These are phyloP conservation scores for Fratercula arctica DNA, from an alignment of 2,797 vertebrate genomes.

Conservation along the genomic window DNA sequence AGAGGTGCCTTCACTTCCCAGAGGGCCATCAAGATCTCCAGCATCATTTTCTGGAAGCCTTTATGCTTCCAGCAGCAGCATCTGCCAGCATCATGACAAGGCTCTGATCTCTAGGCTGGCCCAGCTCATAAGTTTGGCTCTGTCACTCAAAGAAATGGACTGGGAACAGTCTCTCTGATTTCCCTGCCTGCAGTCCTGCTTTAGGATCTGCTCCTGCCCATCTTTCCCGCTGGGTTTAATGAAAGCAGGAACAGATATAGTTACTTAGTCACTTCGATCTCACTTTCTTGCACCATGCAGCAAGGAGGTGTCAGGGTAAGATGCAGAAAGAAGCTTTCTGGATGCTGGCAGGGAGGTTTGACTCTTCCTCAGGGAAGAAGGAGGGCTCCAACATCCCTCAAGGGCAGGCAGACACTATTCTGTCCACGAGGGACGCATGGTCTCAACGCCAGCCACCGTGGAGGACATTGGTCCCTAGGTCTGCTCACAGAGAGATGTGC, in stretches of 20 bases:
- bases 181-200: neutral
- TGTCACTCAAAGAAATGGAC: neutral
- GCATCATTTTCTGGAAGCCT: neutral
- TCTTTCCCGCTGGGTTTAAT: neutral
- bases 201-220: neutral
- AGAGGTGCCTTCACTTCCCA: neutral
- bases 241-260: neutral
- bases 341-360: neutral
- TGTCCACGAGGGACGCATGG: accelerated
- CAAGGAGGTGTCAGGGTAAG: neutral
- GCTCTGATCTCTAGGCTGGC: neutral
- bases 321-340: neutral
- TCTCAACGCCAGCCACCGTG: accelerated
- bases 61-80: neutral
- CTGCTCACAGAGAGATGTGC: neutral
- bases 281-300: neutral
- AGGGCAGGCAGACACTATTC: neutral
- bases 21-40: neutral
- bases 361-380: neutral
- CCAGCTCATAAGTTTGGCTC: neutral
- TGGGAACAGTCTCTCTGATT: neutral
- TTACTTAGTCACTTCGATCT: neutral
- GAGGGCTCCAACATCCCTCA: neutral
- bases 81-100: neutral
- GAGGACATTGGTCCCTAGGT: neutral